Base-by-base conservation (phyloP, 2,797 vertebrate genomes). In the Austrolebias charrua region DNA sequence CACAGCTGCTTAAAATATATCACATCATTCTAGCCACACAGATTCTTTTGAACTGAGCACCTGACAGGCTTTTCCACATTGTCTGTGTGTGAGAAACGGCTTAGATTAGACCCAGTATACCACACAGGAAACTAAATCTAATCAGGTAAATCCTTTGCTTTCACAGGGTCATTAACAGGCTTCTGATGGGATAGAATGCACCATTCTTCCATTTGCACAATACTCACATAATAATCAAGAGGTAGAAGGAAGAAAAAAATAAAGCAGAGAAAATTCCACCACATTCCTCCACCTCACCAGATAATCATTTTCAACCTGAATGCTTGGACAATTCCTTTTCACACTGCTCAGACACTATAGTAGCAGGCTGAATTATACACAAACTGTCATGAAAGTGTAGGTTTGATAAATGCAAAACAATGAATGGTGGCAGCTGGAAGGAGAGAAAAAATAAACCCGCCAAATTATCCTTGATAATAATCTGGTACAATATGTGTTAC, bases 131-230 rank as follows among this genome's bases (percentile, higher is more conserved):
- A 70, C 33, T 58, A 62, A 71, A 78, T 40, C 60, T 66, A 61
- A 55, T 60, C 16, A 46, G 61, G 45, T 71, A 72, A 76, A 78
- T 75, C 60, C 60, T 52, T 51, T 66, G 51, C 46, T 50, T 54
- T 64, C 60, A 47, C 50, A 43, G 47, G 61, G 69, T 76, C 63
- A 84, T 43, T 16, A 15, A 43, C 19, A 50, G 45, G 19, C 9
- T 55, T 68, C 48, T 56, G 24, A 33, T 44, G 31, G 65, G 61
- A 35, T 16, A 20, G 71, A 79, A 66, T 2, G 28, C 28, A 65
- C 20, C 49, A 8, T 75, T 56, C 50, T 62, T 16, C 20, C 10
- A 63, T 63, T 63, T 55, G 29, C 60, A 42, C 76, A 73, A 76
- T 55, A 43, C 52, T 6, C 20, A 44, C 24, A 50, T 52, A 45